Evolutionary conservation across 2,888 invertebrate species (phyloP).

Genomic region (Zonitis immaculata): DNA sequence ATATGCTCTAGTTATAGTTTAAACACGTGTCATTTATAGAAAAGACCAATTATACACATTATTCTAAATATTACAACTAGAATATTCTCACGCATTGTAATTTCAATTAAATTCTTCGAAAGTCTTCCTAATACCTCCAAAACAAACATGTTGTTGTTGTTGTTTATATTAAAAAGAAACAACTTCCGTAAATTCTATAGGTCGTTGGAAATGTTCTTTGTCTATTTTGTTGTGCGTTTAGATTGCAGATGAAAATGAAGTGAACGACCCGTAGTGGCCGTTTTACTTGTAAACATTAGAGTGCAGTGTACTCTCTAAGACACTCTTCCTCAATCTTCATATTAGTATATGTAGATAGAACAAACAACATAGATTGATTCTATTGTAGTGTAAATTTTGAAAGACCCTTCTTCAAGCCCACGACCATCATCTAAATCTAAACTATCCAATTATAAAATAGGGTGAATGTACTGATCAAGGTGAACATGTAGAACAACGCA

Average conservation of each 20-base stretch:
- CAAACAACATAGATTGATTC: neutral
- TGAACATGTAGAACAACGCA: conserved; percentile 29
- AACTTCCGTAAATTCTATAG: conserved; percentile 10
- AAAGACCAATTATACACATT: neutral
- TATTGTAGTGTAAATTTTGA: neutral
- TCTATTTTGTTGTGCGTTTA: neutral
- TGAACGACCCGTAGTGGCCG: conserved; percentile 32
- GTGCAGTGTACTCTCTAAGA: conserved; percentile 12
- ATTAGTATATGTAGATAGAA: neutral
- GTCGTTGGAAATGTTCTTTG: conserved; percentile 15
- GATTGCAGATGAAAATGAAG: conserved; percentile 28
- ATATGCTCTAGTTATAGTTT: neutral
- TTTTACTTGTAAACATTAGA: conserved; percentile 22
- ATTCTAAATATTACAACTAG: neutral
- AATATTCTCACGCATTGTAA: neutral
- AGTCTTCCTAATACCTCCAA: neutral
- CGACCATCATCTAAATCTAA: conserved; percentile 4
- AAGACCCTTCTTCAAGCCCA: neutral
- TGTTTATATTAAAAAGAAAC: neutral
- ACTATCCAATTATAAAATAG: conserved; percentile 16
- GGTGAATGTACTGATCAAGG: conserved; percentile 40
- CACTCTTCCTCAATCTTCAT: neutral
- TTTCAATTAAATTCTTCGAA: neutral
- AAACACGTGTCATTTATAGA: conserved; percentile 1
- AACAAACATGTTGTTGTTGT: neutral